Evolutionary conservation across 2,113 vertebrate genomes (phyloP).

Genomic region (Cyanoderma ruficeps): DNA sequence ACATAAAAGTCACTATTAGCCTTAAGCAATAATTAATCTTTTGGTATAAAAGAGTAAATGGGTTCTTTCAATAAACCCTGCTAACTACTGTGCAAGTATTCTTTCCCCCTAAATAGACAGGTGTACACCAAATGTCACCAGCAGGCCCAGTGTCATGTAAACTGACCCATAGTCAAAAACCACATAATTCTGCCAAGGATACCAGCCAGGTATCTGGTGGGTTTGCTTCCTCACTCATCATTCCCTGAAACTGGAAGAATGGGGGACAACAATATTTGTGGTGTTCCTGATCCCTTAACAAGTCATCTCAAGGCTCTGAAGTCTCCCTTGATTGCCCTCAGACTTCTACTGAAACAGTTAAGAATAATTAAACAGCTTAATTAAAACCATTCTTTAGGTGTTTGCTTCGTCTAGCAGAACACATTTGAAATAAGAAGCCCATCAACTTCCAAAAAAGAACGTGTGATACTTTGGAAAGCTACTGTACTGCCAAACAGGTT

Average conservation of each 20-base stretch:
- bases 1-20: not conserved
- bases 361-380: not conserved
- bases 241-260: not conserved
- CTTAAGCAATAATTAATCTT: not conserved
- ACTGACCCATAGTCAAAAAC: accelerated
- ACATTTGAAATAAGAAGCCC: not conserved
- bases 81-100: not conserved
- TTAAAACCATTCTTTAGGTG: not conserved
- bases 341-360: not conserved
- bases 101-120: not conserved
- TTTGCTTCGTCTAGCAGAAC: not conserved
- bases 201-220: not conserved
- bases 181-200: not conserved
- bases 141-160: not conserved
- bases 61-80: not conserved
- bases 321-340: not conserved
- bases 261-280: not conserved
- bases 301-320: not conserved
- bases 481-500: not conserved
- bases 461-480: not conserved
- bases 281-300: not conserved
- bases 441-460: not conserved
- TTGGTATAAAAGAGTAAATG: not conserved
- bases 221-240: not conserved
- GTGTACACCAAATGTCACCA: not conserved